phyloP scores from a whole-genome alignment of 2,888 invertebrate species.

The Kuschelorhynchus macadamiae region DNA sequence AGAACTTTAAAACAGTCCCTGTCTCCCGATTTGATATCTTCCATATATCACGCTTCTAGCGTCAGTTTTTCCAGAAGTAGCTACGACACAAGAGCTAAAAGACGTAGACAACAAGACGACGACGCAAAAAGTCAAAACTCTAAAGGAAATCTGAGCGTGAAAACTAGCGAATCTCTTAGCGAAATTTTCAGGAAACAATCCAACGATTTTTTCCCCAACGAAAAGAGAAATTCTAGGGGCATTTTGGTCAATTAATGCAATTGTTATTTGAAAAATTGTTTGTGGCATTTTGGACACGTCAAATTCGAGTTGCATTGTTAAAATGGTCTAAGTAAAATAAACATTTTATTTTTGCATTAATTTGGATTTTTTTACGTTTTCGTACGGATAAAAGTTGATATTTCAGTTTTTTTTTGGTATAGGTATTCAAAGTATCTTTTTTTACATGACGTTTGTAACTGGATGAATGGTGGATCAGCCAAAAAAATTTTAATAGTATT shows the following conservation, averaged over 20 bases:
- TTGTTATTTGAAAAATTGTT: background rate
- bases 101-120: background rate
- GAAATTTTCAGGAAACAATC: conserved; percentile 41
- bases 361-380: background rate
- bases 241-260: conserved; percentile 13
- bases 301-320: conserved; percentile 20
- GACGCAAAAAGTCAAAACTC: conserved; percentile 12
- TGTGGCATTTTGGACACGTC: conserved; percentile 9
- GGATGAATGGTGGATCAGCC: too few relatives aligned
- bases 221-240: conserved; percentile 9
- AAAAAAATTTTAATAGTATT: too few relatives aligned
- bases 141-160: conserved; percentile 9
- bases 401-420: background rate
- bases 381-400: background rate
- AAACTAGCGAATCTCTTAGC: conserved; percentile 36
- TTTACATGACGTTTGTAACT: too few relatives aligned
- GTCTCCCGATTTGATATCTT: conserved; percentile 31
- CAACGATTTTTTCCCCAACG: conserved; percentile 14
- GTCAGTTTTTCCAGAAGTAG: conserved; percentile 15
- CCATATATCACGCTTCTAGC: conserved; percentile 35
- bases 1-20: conserved; percentile 30
- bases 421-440: too few relatives aligned
- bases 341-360: background rate
- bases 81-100: conserved; percentile 18
- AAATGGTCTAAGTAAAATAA: too few relatives aligned